Percentiles rank a stretch among this genome's conserved stretches.
These are phyloP conservation scores for Eidolon dupreanum DNA, from an alignment of 2,797 vertebrate species.

Conservation along the genomic window DNA sequence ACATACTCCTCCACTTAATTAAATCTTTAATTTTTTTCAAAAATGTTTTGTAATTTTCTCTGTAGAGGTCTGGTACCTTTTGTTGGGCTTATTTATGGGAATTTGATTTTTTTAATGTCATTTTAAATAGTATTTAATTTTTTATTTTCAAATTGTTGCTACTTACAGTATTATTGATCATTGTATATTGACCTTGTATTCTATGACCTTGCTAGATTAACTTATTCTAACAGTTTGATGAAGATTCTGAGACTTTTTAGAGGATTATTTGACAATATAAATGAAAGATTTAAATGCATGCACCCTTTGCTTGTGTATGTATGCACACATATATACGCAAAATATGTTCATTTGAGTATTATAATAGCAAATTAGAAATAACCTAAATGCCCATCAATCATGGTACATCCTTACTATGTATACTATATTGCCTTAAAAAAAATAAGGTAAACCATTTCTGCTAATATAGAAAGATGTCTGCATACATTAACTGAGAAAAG, in stretches of 20 bases:
- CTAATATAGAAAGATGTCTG: neutral
- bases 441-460: neutral
- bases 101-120: neutral
- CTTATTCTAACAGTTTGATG: neutral
- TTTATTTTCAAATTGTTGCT: neutral
- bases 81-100: neutral
- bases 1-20: neutral
- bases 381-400: neutral
- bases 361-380: constrained; percentile 36
- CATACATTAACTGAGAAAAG: neutral
- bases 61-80: neutral
- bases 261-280: neutral
- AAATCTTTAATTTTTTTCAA: neutral
- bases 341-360: neutral
- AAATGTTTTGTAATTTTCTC: neutral
- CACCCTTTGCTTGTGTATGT: neutral
- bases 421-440: neutral
- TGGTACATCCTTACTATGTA: neutral
- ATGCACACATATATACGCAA: neutral
- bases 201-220: neutral
- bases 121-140: neutral
- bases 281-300: neutral
- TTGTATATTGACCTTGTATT: neutral
- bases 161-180: neutral
- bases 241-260: neutral